Conservation (phyloP, 2,113 vertebrate species). For the Cebus imitator region DNA sequence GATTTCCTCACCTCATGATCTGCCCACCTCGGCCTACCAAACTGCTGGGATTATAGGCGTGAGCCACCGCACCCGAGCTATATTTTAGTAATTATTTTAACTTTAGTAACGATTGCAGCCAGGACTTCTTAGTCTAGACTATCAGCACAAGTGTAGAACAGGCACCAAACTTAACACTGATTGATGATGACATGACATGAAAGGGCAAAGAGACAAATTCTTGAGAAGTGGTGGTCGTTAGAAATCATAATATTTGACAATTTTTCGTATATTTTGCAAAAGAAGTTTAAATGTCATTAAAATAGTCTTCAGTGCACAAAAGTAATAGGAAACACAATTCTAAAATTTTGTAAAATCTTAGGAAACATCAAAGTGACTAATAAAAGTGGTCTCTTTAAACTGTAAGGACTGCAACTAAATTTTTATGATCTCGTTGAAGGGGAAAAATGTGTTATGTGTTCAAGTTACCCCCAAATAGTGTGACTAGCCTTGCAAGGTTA, state of each 20-base stretch:
- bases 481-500: too few species aligned
- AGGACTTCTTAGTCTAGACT: neutral
- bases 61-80: neutral
- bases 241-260: neutral
- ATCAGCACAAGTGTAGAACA: neutral
- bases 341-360: neutral
- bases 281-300: too few species aligned
- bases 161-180: neutral
- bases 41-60: too few species aligned
- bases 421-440: neutral
- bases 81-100: conserved; percentile 47
- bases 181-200: rapidly evolving
- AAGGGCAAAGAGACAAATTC: too few species aligned
- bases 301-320: neutral
- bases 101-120: neutral
- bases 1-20: too few species aligned
- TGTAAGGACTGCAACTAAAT: neutral
- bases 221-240: neutral
- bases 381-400: neutral
- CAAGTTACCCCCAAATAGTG: too few species aligned
- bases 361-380: too few species aligned
- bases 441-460: rapidly evolving
- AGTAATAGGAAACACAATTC: neutral
- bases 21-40: too few species aligned
- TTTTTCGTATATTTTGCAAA: neutral